Evolutionary conservation across 2,888 invertebrate genomes (phyloP).

Genomic region (Stenoptilia bipunctidactyla): DNA sequence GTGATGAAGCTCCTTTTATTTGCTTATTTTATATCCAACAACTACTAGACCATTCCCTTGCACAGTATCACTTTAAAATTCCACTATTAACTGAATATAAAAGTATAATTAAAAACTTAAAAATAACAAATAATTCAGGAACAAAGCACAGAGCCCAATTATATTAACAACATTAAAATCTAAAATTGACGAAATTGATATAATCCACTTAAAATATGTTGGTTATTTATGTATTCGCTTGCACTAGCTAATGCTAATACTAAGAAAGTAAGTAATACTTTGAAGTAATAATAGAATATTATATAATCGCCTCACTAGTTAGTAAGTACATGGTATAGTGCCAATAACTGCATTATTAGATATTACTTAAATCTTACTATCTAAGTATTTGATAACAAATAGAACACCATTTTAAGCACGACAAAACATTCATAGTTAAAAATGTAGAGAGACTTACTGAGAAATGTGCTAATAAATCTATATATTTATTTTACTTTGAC

Average conservation of each 20-base stretch:
- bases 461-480: slow-evolving; percentile 72
- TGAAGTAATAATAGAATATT: slow-evolving; percentile 31
- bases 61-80: slow-evolving; percentile 47
- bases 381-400: slow-evolving; percentile 72
- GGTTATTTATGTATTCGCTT: slow-evolving; percentile 17
- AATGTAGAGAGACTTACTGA: slow-evolving; percentile 72
- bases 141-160: slow-evolving; percentile 38
- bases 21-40: slow-evolving; percentile 30
- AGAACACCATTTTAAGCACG: slow-evolving; percentile 73
- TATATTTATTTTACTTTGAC: slow-evolving; percentile 50
- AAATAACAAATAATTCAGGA: slow-evolving; percentile 11
- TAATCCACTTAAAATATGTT: slow-evolving; percentile 52
- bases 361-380: slow-evolving; percentile 62
- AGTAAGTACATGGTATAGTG: slow-evolving; percentile 39
- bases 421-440: slow-evolving; percentile 73
- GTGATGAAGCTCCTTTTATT: slow-evolving; percentile 46
- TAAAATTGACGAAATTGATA: slow-evolving; percentile 71
- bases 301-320: slow-evolving; percentile 29
- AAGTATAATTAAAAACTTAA: neutral
- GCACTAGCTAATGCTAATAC: slow-evolving; percentile 34
- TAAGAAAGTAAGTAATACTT: neutral
- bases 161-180: slow-evolving; percentile 53
- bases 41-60: slow-evolving; percentile 39
- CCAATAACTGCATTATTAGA: slow-evolving; percentile 68
- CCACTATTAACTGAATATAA: neutral